Evolutionary conservation across 2,797 vertebrate species (phyloP), one percentile per base, ranked within the genome.

Genomic region (Thaleichthys pacificus): DNA sequence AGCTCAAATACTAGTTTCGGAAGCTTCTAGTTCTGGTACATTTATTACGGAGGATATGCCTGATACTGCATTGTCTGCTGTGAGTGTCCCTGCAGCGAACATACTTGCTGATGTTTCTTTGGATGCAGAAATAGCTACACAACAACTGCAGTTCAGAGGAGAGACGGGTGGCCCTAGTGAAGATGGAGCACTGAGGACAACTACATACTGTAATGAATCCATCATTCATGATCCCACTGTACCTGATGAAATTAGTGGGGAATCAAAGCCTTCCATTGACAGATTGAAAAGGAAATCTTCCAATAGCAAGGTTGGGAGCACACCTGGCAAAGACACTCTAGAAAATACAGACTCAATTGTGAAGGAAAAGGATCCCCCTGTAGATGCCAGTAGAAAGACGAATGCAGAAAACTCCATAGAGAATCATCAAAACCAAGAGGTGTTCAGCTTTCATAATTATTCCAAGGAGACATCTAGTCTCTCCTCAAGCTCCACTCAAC

Each of bases 381-480:
- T 32, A 26, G 22, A 70, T 68, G 38, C 8, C 70, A 83, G 63
- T 78, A 82, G 81, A 14, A 62, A 57, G 3, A 7, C 22, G 5
- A 70, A 66, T 3, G 71, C 69, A 15, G 82, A 82, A 66, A 89
- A 73, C 67, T 70, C 66, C 32, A 60, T 73, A 12, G 80, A 84
- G 64, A 90, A 79, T 84, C 89, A 88, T 3, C 85, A 88, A 74
- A 93, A 87, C 80, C 91, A 93, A 77, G 89, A 93, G 71, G 92
- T 94, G 21, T 94, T 93, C 82, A 90, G 82, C 77, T 94, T 94
- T 88, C 93, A 94, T 79, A 94, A 94, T 88, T 94, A 94, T 77
- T 94, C 93, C 14, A 94, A 94, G 83, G 93, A 94, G 76, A 88
- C 84, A 3, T 91, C 87, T n/a, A 79, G 77, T 54, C 75, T 83